These are phyloP conservation scores for Cathartes aura DNA, from an alignment of 2,113 vertebrate genomes.

Conservation along the genomic window DNA sequence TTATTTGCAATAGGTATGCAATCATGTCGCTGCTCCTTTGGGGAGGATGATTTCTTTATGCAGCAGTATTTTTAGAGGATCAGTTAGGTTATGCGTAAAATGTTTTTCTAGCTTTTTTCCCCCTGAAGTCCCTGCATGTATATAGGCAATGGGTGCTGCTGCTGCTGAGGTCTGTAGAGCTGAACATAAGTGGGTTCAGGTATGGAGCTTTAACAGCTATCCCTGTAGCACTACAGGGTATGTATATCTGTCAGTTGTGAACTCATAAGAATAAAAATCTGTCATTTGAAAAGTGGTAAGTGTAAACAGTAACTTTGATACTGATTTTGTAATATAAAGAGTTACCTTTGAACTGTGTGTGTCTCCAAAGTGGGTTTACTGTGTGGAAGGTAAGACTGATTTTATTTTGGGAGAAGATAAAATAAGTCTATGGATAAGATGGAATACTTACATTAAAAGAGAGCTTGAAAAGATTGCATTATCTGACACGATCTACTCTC, in stretches of 20 bases:
- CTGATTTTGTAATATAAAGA: neutral
- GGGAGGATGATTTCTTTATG: neutral
- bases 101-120: neutral
- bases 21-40: neutral
- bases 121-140: neutral
- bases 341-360: neutral
- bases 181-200: accelerated
- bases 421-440: neutral
- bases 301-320: neutral
- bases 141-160: neutral
- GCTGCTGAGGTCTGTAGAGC: neutral
- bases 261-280: neutral
- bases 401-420: neutral
- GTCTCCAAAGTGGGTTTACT: neutral
- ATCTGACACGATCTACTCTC: neutral
- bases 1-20: neutral
- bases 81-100: neutral
- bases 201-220: neutral
- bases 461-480: neutral
- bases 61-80: neutral
- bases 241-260: neutral
- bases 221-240: neutral
- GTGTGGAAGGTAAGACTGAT: neutral
- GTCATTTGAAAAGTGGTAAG: neutral
- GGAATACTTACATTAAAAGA: neutral